Evolutionary conservation across 1,140 invertebrate species (phyloP), one percentile per base, ranked within the genome.

Genomic region (Leptopilina clavipes): DNA sequence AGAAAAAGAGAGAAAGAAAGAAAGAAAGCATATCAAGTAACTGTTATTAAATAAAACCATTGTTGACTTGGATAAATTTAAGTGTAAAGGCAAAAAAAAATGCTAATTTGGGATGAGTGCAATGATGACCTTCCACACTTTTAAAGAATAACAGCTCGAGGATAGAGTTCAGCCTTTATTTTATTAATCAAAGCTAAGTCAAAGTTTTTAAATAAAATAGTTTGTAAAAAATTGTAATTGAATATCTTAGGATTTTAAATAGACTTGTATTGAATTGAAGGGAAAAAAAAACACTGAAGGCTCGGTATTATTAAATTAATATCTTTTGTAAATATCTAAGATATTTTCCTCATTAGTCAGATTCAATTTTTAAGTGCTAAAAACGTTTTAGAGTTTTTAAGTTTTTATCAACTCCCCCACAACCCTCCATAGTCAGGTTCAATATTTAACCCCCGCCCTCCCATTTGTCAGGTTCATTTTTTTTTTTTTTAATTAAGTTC

Each of bases 1-100:
- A 79, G 5, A 80, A 74, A 31, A 18, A 14, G 31, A 18, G 71
- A 79, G 74, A 70, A 72, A 70, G 79, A 79, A 71, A 80, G 82
- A 83, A 79, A 85, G 77, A 83, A 89, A 86, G 86, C 89, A 90
- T 90, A 90, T 90, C 89, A 90, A 82, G 89, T 85, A 83, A 87
- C 83, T 90, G 88, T 89, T 90, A 88, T 85, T 84, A 87, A 85
- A 31, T 31, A 86, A 86, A 86, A 85, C 86, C 82, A 88, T 86
- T 89, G 87, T 89, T 86, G 82, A 88, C 82, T 82, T 83, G 84
- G 83, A 83, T 83, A 76, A 86, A 77, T 83, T 81, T 82, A 80
- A 82, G 70, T 81, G 76, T 87, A 79, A 86, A 82, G 86, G 74
- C 25, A 31, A 31, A 31, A 31, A 82, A 82, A 85, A 83, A 87